Conservation (phyloP, 2,113 vertebrate genomes). For the Notechis scutatus region DNA sequence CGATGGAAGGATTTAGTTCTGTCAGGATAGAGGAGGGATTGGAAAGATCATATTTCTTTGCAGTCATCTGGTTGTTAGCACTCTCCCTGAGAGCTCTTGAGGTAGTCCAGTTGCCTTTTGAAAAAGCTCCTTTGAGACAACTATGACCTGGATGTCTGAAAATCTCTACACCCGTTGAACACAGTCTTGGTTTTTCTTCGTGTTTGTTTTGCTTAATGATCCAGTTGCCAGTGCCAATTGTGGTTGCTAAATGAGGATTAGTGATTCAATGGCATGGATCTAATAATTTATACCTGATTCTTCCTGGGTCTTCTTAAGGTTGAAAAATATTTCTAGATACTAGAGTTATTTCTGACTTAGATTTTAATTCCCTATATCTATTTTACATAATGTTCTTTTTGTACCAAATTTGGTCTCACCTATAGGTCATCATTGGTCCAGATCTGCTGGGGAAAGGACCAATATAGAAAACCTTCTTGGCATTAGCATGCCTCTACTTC, state of each 20-base stretch:
- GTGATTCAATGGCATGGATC: neutral
- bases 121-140: no score
- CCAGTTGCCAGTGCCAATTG: neutral
- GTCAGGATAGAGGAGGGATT: neutral
- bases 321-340: neutral
- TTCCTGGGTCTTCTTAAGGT: neutral
- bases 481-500: neutral
- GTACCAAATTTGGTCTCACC: neutral
- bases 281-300: neutral
- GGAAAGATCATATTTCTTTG: neutral
- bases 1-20: neutral
- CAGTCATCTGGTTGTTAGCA: neutral
- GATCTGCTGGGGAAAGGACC: neutral
- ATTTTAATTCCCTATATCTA: neutral
- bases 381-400: neutral
- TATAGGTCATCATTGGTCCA: neutral
- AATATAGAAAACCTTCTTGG: neutral
- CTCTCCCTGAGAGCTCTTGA: neutral
- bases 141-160: no score
- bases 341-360: neutral
- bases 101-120: neutral
- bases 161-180: neutral
- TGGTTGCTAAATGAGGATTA: neutral
- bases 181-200: neutral
- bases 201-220: neutral